Evolutionary conservation across 2,888 invertebrate genomes (phyloP).

Genomic region (Caenorhabditis afra): DNA sequence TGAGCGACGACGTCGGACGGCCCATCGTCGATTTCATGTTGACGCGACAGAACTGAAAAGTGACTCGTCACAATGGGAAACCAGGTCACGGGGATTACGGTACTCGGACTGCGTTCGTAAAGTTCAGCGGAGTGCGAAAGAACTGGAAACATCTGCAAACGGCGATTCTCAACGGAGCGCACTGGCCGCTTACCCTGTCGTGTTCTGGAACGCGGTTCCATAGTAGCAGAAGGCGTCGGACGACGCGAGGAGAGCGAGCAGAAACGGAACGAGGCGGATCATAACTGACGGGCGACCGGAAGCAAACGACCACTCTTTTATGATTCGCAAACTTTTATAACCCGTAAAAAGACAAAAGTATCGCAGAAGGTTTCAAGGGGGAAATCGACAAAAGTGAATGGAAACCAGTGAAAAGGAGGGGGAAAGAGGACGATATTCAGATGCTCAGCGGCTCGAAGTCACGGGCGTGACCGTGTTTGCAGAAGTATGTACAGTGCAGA

Average conservation of each 20-base stretch:
- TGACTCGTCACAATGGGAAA: neutral
- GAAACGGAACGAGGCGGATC: slow-evolving; percentile 14
- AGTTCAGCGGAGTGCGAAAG: slow-evolving; percentile 44
- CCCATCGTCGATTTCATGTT: slow-evolving; percentile 39
- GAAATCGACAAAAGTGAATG: slow-evolving; percentile 23
- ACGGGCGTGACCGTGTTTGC: slow-evolving; percentile 54
- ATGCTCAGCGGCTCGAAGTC: slow-evolving; percentile 66
- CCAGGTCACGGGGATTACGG: too few relatives aligned
- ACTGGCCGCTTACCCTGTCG: slow-evolving; percentile 20
- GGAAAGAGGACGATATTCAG: slow-evolving; percentile 30
- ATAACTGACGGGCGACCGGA: slow-evolving; percentile 16
- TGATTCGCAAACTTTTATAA: slow-evolving; percentile 6
- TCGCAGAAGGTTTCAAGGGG: slow-evolving; percentile 19
- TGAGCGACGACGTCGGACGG: slow-evolving; percentile 21
- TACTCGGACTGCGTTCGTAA: slow-evolving; percentile 45
- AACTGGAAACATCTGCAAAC: slow-evolving; percentile 59
- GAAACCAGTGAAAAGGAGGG: slow-evolving; percentile 1
- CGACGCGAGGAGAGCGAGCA: slow-evolving; percentile 15
- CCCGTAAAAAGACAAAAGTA: slow-evolving; percentile 19
- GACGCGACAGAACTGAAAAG: slow-evolving; percentile 54
- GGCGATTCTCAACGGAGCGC: neutral
- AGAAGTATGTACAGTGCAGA: slow-evolving; percentile 62
- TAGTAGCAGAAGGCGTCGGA: slow-evolving; percentile 38
- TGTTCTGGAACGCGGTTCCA: slow-evolving; percentile 43
- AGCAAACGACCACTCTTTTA: neutral